Conservation (phyloP, 2,797 vertebrate genomes). For the Dermochelys coriacea region DNA sequence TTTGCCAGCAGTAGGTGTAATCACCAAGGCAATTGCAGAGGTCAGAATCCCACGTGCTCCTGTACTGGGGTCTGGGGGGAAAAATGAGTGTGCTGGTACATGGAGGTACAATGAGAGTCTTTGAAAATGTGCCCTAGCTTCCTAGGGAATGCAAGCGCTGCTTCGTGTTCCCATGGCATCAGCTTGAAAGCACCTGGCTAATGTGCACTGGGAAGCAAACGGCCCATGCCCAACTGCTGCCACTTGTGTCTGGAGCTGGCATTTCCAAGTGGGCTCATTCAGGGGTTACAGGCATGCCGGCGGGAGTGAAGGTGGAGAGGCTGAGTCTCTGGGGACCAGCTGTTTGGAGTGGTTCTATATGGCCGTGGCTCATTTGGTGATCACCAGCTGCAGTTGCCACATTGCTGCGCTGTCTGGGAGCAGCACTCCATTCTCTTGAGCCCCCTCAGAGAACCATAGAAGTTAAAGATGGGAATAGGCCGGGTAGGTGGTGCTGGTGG, state of each 20-base stretch:
- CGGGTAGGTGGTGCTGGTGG: background rate
- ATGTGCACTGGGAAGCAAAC: background rate
- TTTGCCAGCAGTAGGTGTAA: slow-evolving; percentile 64
- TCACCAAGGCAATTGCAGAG: slow-evolving; percentile 42
- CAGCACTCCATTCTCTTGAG: background rate
- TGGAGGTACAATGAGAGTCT: background rate
- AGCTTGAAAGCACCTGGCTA: background rate
- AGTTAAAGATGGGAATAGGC: background rate
- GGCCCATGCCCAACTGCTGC: background rate
- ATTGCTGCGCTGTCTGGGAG: background rate
- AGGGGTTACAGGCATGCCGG: fast-evolving
- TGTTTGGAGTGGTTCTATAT: background rate
- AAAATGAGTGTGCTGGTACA: background rate
- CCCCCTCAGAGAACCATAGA: background rate
- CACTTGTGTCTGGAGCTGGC: background rate
- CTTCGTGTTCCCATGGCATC: background rate
- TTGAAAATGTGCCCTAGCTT: background rate
- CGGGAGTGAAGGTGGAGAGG: fast-evolving
- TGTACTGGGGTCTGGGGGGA: background rate
- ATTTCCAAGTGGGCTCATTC: background rate
- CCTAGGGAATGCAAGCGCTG: background rate
- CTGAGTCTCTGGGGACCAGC: background rate
- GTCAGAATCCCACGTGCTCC: background rate
- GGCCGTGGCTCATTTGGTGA: background rate
- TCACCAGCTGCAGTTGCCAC: background rate